Evolutionary conservation across 2,113 vertebrate species (phyloP).

Genomic region (Ranitomeya imitator): DNA sequence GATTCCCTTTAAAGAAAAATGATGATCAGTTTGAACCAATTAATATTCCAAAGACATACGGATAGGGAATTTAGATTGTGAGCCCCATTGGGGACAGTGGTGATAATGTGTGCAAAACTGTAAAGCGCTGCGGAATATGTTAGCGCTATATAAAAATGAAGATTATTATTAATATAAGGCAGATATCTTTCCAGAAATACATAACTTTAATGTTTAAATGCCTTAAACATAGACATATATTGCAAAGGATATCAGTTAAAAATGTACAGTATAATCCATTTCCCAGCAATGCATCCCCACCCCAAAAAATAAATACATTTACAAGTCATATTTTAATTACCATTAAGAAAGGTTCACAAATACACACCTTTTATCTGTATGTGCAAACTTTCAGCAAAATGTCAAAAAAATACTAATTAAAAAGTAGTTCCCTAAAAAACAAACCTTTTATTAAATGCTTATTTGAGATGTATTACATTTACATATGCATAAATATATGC

Average conservation of each 20-base stretch:
- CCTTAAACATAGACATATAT: not conserved
- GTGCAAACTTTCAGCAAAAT: conserved; percentile 41
- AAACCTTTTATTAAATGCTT: conserved; percentile 43
- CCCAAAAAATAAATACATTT: not conserved
- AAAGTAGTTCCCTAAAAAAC: conserved; percentile 25
- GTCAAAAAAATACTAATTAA: conserved; percentile 40
- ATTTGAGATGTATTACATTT: conserved; percentile 26
- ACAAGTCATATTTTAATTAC: conserved; percentile 26
- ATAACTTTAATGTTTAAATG: too few relatives aligned
- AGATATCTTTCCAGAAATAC: too few relatives aligned
- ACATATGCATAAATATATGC: conserved; percentile 50
- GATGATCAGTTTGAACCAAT: too few relatives aligned
- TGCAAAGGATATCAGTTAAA: not conserved
- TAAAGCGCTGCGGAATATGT: too few relatives aligned
- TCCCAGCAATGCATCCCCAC: not conserved
- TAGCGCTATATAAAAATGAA: too few relatives aligned
- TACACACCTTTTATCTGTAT: not conserved
- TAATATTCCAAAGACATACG: too few relatives aligned
- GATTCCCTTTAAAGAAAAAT: too few relatives aligned
- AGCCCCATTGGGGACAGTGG: too few relatives aligned
- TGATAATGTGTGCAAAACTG: too few relatives aligned
- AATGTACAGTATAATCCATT: conserved; percentile 3
- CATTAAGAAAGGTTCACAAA: not conserved
- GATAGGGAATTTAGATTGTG: too few relatives aligned
- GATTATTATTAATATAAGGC: too few relatives aligned